Evolutionary conservation across 2,888 invertebrate genomes (phyloP).

Genomic region (Trypoxylon attenuatum): DNA sequence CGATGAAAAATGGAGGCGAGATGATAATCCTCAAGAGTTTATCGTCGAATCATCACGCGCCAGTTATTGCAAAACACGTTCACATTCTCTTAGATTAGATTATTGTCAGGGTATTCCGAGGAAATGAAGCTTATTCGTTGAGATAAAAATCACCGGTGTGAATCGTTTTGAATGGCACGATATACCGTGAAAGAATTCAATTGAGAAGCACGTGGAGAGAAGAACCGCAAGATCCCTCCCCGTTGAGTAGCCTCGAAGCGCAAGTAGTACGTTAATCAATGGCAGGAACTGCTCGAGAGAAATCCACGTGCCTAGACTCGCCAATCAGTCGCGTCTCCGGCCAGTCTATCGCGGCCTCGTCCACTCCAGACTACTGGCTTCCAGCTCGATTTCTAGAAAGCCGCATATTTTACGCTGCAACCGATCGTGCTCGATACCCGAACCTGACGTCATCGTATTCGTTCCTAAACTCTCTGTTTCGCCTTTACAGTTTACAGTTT

Average conservation of each 20-base stretch:
- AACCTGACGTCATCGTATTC: no score
- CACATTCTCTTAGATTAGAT: no score
- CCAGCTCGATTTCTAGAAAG: background rate
- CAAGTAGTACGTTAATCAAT: slow-evolving; percentile 14
- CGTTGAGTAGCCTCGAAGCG: background rate
- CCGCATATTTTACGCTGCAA: background rate
- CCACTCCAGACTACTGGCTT: background rate
- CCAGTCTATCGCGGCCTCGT: background rate
- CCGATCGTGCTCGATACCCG: background rate
- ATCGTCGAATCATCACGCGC: no score
- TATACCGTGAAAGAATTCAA: background rate
- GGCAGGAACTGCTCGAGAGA: slow-evolving; percentile 10
- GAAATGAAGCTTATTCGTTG: no score
- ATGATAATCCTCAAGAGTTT: no score
- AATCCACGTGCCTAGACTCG: slow-evolving; percentile 7
- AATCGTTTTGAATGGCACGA: background rate
- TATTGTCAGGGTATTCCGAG: no score
- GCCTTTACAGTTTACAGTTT: no score
- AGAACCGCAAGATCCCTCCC: background rate
- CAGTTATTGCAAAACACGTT: no score
- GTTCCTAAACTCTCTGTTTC: no score
- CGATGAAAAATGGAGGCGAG: no score
- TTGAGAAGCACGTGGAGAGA: background rate
- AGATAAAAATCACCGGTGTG: background rate
- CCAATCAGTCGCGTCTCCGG: slow-evolving; percentile 10